Evolutionary conservation across 2,797 vertebrate genomes (phyloP).

Genomic region (Poeciliopsis turneri): DNA sequence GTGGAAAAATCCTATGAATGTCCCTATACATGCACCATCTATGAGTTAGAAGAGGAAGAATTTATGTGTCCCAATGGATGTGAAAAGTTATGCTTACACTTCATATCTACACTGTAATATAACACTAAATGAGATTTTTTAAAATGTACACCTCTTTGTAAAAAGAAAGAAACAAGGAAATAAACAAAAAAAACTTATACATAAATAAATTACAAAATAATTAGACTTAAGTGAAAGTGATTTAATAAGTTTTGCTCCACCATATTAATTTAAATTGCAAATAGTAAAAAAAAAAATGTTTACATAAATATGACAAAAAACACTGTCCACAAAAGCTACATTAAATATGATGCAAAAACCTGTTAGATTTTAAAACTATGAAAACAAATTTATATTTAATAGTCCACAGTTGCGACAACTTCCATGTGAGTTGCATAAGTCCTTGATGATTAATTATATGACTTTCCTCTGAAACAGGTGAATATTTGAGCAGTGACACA

Average conservation of each 20-base stretch:
- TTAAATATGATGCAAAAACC: background rate
- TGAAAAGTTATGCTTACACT: background rate
- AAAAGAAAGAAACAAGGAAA: background rate
- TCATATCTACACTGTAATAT: background rate
- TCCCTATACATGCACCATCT: background rate
- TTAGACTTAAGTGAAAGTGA: background rate
- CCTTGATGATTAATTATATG: constrained; percentile 7
- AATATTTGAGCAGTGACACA: constrained; percentile 72
- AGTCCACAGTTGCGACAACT: background rate
- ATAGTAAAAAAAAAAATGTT: background rate
- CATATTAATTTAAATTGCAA: background rate
- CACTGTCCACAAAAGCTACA: background rate
- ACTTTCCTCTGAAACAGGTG: constrained; percentile 62
- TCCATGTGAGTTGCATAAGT: background rate
- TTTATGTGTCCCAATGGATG: background rate
- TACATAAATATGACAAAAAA: background rate
- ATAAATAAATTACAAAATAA: background rate
- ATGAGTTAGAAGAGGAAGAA: background rate
- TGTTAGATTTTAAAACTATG: background rate
- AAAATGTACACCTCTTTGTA: background rate
- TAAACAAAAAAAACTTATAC: background rate
- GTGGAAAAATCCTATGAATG: background rate
- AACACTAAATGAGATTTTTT: background rate
- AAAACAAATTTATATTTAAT: background rate
- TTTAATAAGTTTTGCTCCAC: background rate